Evolutionary conservation across 2,113 vertebrate species (phyloP), one percentile per base, ranked within the genome.

Genomic region (Psettodes erumei): DNA sequence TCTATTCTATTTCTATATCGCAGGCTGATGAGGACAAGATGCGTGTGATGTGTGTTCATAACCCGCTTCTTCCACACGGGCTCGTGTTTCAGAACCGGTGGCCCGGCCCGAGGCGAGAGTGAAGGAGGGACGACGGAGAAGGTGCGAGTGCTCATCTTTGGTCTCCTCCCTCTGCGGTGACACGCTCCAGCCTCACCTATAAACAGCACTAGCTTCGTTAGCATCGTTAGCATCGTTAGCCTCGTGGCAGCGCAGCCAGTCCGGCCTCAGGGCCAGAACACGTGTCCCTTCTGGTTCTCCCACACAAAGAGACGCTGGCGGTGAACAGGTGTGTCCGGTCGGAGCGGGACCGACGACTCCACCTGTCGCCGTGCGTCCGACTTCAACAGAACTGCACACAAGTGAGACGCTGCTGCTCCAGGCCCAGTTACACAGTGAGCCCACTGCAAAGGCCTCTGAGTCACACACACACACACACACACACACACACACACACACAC

Each of bases 361-460:
- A 76, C 67, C 86, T 85, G 83, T 71, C 78, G 68, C 75, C 40
- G 40, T 25, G 21, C 11, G 40, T 58, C n/a, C n/a, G n/a, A n/a
- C n/a, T n/a, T n/a, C n/a, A n/a, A n/a, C n/a, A n/a, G n/a, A n/a
- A n/a, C n/a, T n/a, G n/a, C n/a, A n/a, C n/a, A n/a, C n/a, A n/a
- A n/a, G n/a, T n/a, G n/a, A n/a, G n/a, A n/a, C n/a, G n/a, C n/a
- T n/a, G n/a, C n/a, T n/a, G n/a, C n/a, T n/a, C n/a, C n/a, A n/a
- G n/a, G n/a, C n/a, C 75, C 75, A 3, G 19, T 65, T 68, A 60
- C 32, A 30, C 68, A 71, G 64, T 78, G 74, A 62, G 71, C 66
- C 67, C 84, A 53, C 79, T 83, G 60, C 70, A 62, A n/a, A 54
- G 54, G 35, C 73, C 59, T 88, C 81, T 93, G 92, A 94, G 89